Base-by-base conservation (phyloP, 30 jellyfish, hydroid and myxozoan genomes). In the Cassiopea xamachana region DNA sequence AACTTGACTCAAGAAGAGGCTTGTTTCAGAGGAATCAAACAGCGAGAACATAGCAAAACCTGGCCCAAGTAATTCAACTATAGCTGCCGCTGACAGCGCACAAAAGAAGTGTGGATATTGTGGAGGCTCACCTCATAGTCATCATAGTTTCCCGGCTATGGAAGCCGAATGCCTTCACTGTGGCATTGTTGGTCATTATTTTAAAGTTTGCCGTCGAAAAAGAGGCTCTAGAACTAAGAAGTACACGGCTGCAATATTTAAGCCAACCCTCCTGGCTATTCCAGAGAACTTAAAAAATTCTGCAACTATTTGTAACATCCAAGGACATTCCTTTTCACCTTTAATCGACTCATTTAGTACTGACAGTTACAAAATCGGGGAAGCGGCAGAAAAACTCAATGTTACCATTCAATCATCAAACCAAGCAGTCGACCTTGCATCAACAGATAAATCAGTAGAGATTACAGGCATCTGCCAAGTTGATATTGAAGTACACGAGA, bases 1-100 rank as follows among this genome's bases (percentile, higher is more conserved):
- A 71, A 89, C 39, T 55, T 82, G 50, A 60, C 19, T 76, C 84
- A 82, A 1, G 71, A 75, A 2, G 51, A 78, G 46, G 88, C 87
- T 44, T 80, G 68, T 55, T 3, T 3, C 64, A 10, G 12, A 55
- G 64, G 12, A 55, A 55, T 3, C 64, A 55, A 6, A 3, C 64
- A 55, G 64, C 7, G 12, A 55, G 64, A 55, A 0, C 12, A 55
- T 55, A 55, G 12, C 64, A 55, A 10, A 3, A 55, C 10, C 64
- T 3, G 7, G 10, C 64, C 12, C 64, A 55, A 6, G 12, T 3
- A 55, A 10, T 55, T 10, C 39, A 27, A 0, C 39, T 27, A 27
- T 27, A 27, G 39, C 0, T 27, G 39, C 39, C 0, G 39, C 0
- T 27, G 39, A 27, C 39, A 27, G 39, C 39, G 39, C 39, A 27